Conservation (phyloP, 2,888 invertebrate species). For the Seira musarum region DNA sequence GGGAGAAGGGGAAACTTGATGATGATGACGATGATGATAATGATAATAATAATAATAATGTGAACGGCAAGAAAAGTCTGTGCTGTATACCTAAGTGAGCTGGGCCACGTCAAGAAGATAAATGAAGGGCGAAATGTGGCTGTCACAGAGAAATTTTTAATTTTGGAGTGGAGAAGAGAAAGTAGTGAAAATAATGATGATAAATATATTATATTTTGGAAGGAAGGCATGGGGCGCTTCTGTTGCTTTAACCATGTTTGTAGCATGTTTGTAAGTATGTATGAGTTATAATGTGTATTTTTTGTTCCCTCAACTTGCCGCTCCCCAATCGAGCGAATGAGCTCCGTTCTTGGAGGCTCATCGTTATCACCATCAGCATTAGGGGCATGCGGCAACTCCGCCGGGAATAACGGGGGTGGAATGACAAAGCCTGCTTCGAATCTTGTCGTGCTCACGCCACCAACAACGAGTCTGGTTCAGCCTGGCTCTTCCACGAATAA, state of each 20-base stretch:
- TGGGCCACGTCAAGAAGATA: conserved; percentile 53
- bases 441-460: conserved; percentile 63
- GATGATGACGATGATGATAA: conserved; percentile 17
- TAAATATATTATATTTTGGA: conserved; percentile 58
- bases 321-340: conserved; percentile 84
- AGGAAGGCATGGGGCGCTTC: conserved; percentile 82
- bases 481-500: conserved; percentile 46
- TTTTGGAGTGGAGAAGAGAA: conserved; percentile 43
- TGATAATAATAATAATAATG: no score
- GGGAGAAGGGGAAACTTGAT: conserved; percentile 19
- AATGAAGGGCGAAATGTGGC: conserved; percentile 28
- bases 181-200: conserved; percentile 66
- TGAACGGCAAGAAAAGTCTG: no score
- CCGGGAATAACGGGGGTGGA: conserved; percentile 45
- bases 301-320: no score
- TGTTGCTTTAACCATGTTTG: conserved; percentile 97
- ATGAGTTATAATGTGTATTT: conserved; percentile 99
- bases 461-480: conserved; percentile 58
- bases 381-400: conserved; percentile 17
- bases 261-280: conserved; percentile 84
- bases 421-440: conserved; percentile 65
- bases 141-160: conserved; percentile 46
- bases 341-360: conserved; percentile 59
- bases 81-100: conserved; percentile 45
- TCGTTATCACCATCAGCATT: conserved; percentile 32